These are phyloP conservation scores for Henricia sp. DNA, from an alignment of 53 echinoderm and acorn worm genomes.

Conservation along the genomic window DNA sequence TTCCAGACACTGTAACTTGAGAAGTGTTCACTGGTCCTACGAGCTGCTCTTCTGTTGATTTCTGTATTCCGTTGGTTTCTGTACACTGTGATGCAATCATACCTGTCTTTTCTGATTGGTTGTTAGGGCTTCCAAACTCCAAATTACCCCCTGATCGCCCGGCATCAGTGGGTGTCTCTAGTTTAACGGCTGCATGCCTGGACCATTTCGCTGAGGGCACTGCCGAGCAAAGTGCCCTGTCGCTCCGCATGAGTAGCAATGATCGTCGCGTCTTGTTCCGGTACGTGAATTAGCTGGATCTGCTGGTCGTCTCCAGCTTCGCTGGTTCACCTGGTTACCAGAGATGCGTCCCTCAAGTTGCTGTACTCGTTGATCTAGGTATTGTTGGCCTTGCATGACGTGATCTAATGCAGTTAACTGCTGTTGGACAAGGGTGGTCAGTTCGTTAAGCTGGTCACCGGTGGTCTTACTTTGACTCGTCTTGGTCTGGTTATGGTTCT, in stretches of 20 bases:
- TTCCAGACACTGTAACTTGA: not conserved
- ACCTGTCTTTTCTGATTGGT: not conserved
- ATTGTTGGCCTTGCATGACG: slow-evolving; percentile 1
- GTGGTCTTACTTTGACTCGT: slow-evolving; percentile 12
- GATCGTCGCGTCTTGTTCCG: not conserved
- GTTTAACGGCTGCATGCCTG: not conserved
- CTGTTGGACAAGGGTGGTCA: not conserved
- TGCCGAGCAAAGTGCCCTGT: slow-evolving; percentile 14
- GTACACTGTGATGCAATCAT: not conserved
- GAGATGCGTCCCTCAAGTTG: not conserved
- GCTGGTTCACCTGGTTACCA: not conserved
- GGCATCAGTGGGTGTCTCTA: slow-evolving; percentile 1
- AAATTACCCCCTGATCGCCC: slow-evolving; percentile 25
- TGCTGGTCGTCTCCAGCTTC: not conserved
- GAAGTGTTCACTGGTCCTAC: slow-evolving; percentile 13
- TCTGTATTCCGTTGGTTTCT: not conserved
- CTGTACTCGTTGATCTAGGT: not conserved
- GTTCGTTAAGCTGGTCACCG: not conserved
- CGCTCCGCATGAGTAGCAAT: not conserved
- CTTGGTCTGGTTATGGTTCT: too few relatives aligned
- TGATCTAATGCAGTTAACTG: not conserved
- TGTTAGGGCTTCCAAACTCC: not conserved
- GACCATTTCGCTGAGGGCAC: not conserved
- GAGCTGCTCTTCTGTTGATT: not conserved
- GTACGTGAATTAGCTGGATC: not conserved